These are phyloP conservation scores for Nomada lathburiana DNA, from an alignment of 2,888 invertebrate genomes.

Conservation along the genomic window DNA sequence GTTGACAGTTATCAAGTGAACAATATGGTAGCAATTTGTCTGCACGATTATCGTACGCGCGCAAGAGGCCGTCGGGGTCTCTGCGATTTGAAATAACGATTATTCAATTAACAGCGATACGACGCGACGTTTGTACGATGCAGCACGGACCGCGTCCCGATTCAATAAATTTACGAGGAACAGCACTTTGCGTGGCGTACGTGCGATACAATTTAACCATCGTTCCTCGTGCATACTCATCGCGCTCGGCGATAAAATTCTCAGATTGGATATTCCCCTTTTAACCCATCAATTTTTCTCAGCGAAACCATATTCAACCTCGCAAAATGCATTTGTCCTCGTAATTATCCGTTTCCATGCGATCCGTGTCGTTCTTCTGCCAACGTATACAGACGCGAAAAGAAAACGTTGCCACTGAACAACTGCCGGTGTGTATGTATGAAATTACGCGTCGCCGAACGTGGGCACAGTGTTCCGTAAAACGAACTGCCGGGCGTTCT, in stretches of 20 bases:
- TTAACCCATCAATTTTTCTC: background rate
- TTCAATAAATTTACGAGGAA: constrained; percentile 60
- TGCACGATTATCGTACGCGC: constrained; percentile 62
- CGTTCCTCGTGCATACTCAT: background rate
- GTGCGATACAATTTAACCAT: constrained; percentile 16
- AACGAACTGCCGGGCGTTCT: constrained; percentile 17
- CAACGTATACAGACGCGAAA: background rate
- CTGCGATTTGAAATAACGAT: constrained; percentile 65
- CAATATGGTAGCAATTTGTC: constrained; percentile 53
- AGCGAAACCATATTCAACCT: background rate
- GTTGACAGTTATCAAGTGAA: constrained; percentile 23
- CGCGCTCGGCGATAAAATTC: background rate
- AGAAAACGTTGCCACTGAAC: background rate
- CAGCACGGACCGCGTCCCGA: background rate
- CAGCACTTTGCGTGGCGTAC: constrained; percentile 30
- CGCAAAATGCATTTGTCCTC: background rate
- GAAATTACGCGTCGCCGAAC: constrained; percentile 35
- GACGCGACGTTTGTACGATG: constrained; percentile 38
- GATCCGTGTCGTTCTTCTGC: background rate
- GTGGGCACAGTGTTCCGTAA: constrained; percentile 14
- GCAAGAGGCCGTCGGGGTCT: constrained; percentile 64
- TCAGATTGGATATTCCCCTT: background rate
- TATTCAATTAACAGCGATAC: constrained; percentile 72
- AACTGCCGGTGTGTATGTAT: constrained; percentile 6
- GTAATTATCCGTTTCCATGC: background rate